Conservation (phyloP, 1,140 invertebrate genomes). For the Oreohelix idahoensis region DNA sequence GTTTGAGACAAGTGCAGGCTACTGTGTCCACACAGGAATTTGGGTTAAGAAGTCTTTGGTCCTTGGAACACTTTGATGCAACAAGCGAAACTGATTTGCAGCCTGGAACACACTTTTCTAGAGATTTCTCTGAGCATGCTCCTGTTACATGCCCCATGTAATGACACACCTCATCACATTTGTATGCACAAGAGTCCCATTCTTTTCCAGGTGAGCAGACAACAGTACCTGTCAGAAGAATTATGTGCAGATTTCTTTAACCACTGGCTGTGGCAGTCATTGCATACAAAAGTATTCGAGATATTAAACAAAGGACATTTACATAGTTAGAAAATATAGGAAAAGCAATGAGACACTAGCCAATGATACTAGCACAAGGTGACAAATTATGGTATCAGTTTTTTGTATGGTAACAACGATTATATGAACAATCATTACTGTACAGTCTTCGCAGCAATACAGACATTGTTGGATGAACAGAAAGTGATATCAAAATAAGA, state of each 20-base stretch:
- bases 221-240: slow-evolving; percentile 31
- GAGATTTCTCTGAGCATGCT: slow-evolving; percentile 41
- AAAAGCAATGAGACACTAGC: no score
- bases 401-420: no score
- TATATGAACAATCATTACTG: no score
- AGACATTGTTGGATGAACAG: no score
- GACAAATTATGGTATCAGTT: no score
- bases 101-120: slow-evolving; percentile 53
- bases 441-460: no score
- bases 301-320: no score
- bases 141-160: slow-evolving; percentile 38
- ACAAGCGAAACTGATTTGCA: slow-evolving; percentile 43
- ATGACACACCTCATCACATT: slow-evolving; percentile 58
- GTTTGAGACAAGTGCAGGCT: slow-evolving; percentile 58
- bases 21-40: slow-evolving; percentile 51
- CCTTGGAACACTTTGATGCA: slow-evolving; percentile 35
- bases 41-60: slow-evolving; percentile 51
- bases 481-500: no score
- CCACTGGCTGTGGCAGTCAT: no score
- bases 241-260: background rate
- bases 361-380: no score
- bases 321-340: no score
- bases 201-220: slow-evolving; percentile 50
- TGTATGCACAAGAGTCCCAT: slow-evolving; percentile 53
- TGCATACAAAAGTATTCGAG: no score